phyloP scores from a whole-genome alignment of 1,140 invertebrate genomes.

The Holotrichia oblita region DNA sequence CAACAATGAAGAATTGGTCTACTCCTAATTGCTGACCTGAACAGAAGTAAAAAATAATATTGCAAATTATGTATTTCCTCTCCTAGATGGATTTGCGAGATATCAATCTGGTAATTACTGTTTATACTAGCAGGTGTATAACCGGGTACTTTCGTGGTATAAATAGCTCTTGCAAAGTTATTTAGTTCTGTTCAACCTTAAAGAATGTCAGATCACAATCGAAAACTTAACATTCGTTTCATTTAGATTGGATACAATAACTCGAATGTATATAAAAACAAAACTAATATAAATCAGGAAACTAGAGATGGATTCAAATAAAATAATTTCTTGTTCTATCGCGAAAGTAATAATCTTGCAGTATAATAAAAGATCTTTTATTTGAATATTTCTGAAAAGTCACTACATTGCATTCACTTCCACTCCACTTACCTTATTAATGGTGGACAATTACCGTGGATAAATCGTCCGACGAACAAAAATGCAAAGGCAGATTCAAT shows the following conservation, averaged over 20 bases:
- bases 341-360: neutral
- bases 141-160: neutral
- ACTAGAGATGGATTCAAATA: neutral
- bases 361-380: neutral
- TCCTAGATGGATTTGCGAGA: neutral
- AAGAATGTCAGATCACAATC: too few species aligned
- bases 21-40: too few species aligned
- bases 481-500: slow-evolving; percentile 9
- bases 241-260: too few species aligned
- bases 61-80: slow-evolving; percentile 5
- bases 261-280: too few species aligned
- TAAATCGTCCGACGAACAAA: neutral
- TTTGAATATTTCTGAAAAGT: neutral
- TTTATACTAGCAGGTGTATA: slow-evolving; percentile 1
- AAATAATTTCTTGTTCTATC: neutral
- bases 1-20: slow-evolving; percentile 18
- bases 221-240: too few species aligned
- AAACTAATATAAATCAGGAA: too few species aligned
- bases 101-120: neutral
- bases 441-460: neutral
- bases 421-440: slow-evolving; percentile 7
- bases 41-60: neutral
- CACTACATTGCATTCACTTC: neutral
- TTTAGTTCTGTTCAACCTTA: neutral
- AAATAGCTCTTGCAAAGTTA: neutral